Percentiles rank a stretch among this genome's conserved stretches.
Conservation (phyloP, 2,113 vertebrate species). For the Sinocyclocheilus anshuiensis region DNA sequence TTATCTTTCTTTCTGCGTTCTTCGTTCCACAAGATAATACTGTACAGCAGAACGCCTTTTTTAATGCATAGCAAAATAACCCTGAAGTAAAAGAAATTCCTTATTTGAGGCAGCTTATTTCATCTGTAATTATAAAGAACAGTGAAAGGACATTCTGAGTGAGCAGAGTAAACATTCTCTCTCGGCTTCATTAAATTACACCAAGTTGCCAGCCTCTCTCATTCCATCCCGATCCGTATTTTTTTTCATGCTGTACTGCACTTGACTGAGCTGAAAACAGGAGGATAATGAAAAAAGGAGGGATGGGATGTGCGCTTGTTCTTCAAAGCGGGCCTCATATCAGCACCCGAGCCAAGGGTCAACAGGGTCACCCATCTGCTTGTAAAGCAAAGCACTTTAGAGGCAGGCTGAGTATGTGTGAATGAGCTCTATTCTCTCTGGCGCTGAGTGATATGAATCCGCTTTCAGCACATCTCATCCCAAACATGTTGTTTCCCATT, state of each 20-base stretch:
- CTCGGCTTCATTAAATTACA: conserved; percentile 56
- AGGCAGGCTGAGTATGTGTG: conserved; percentile 38
- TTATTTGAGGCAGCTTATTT: conserved; percentile 53
- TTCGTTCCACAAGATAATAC: conserved; percentile 37
- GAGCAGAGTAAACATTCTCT: conserved; percentile 54
- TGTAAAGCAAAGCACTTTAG: conserved; percentile 45
- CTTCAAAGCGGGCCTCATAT: conserved; percentile 34
- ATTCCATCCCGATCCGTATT: conserved; percentile 23
- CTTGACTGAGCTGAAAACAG: conserved; percentile 47
- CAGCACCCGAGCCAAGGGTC: conserved; percentile 25
- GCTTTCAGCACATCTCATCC: conserved; percentile 37
- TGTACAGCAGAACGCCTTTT: conserved; percentile 42
- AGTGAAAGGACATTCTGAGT: conserved; percentile 51
- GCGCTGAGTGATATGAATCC: conserved; percentile 31
- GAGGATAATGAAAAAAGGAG: conserved; percentile 53
- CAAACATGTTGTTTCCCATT: background rate
- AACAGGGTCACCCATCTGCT: conserved; percentile 44
- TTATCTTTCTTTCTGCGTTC: conserved; percentile 19
- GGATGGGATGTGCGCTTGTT: conserved; percentile 30
- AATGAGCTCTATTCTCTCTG: conserved; percentile 1
- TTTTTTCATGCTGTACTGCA: conserved; percentile 37
- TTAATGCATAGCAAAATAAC: conserved; percentile 52
- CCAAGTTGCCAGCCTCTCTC: conserved; percentile 18
- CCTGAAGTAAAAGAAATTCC: conserved; percentile 49
- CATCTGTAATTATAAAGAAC: conserved; percentile 61